Evolutionary conservation across 2,797 vertebrate species (phyloP), one percentile per base, ranked within the genome.

Genomic region (Eulemur coronatus): DNA sequence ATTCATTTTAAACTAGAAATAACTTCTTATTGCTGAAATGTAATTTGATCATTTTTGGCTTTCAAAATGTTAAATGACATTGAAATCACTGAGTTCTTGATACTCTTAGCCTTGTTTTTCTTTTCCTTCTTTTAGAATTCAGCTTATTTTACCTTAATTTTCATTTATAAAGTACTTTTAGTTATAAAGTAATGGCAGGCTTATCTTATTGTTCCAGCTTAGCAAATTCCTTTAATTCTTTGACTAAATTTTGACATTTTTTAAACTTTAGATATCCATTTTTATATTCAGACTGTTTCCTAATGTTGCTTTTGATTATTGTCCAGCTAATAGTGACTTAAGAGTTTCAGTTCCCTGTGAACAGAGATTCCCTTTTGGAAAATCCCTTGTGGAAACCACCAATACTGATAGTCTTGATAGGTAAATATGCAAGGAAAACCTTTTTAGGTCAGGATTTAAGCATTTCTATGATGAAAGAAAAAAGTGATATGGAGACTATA

Each of bases 271-370:
- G 35, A 12, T 87, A 86, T 87, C 41, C 43, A 65, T 91, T 95
- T 46, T 81, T 91, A 79, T 33, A 86, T 89, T 91, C n/a, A 91
- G 46, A 94, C 46, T 72, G 63, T 94, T 90, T 50, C 57, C 67
- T 92, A 84, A 84, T 89, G 78, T 67, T 93, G 48, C 76, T 96
- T 97, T 97, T 96, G 78, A 81, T 78, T 93, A 97, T 96, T 89
- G 67, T 91, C 79, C 65, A 70, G n/a, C 75, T 84, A 38, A 79
- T 81, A 84, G 52, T 97, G 92, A 94, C 91, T 92, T 92, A 57
- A 87, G 84, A 94, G 93, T 97, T 97, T 97, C 92, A 91, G 81
- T 97, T 97, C 81, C 57, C 63, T 41, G 20, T 91, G 52, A 97
- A 91, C 59, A 96, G 63, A 94, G 94, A 95, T 73, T 81, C 48